Evolutionary conservation across 2,113 vertebrate species (phyloP).

Genomic region (Cyrtonyx montezumae): DNA sequence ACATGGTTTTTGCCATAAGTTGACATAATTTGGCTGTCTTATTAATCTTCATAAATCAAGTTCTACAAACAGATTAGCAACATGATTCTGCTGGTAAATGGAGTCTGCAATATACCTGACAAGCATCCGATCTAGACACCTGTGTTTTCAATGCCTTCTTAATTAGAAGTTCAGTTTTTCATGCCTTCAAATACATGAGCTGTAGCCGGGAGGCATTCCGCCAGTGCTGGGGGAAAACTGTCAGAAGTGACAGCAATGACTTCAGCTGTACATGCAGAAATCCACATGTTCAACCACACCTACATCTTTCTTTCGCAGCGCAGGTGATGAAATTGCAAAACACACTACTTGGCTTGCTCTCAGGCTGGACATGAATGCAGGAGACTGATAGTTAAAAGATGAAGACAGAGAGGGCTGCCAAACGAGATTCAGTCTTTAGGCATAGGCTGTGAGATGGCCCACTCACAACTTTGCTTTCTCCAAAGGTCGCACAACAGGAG

Average conservation of each 20-base stretch:
- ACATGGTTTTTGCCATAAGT: slow-evolving; percentile 33
- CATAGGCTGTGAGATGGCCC: background rate
- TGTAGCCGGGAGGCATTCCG: slow-evolving; percentile 6
- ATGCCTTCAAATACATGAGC: background rate
- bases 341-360: background rate
- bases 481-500: background rate
- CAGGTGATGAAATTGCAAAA: background rate
- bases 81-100: slow-evolving; percentile 30
- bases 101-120: background rate
- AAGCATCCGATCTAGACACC: background rate
- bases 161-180: slow-evolving; percentile 4
- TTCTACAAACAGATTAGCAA: slow-evolving; percentile 46
- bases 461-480: background rate
- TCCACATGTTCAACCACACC: background rate
- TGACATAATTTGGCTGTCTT: slow-evolving; percentile 59
- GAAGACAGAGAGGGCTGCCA: background rate
- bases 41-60: slow-evolving; percentile 56
- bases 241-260: background rate
- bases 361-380: background rate
- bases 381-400: background rate
- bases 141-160: slow-evolving; percentile 45
- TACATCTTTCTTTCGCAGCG: background rate
- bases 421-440: background rate
- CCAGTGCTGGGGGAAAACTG: background rate
- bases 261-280: slow-evolving; percentile 9